Base-by-base conservation (phyloP, 2,797 vertebrate species). In the Valencia hispanica region DNA sequence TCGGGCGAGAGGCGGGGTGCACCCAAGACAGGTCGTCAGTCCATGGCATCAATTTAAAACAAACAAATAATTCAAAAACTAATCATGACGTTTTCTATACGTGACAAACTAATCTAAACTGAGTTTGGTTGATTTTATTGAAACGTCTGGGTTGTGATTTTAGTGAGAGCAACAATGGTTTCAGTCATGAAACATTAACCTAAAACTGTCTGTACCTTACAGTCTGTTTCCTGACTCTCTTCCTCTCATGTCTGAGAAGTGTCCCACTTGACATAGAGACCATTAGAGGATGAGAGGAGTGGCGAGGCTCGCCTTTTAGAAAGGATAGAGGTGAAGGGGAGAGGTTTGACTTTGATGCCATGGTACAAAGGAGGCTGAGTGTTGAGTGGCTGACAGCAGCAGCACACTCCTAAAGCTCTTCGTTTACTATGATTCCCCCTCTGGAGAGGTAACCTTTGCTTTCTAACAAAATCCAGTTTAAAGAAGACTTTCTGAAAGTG, bases 201-300 rank as follows among this genome's bases (percentile, higher is more conserved):
- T 59, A 81, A 45, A 59, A 76, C 61, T 51, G 48, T n/a, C 57
- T 48, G 74, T 76, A 72, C 72, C 78, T 75, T 73, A 80, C 71
- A 82, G 73, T 41, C 59, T 27, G 84, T 79, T 68, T 72, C 69
- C 68, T 22, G 18, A 82, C 70, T 85, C 55, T 81, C 25, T n/a
- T 14, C 51, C 66, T 81, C 74, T 68, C 25, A 73, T 85, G 88
- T 88, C 82, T 83, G 83, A 48, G 82, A 81, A 89, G 68, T 61
- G 78, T 84, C 81, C 71, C 81, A 72, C 80, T 86, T 92, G 84
- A 91, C 88, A 88, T 86, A 86, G 36, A 90, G 89, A 12, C 68
- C 69, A 78, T 91, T 79, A 84, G 85, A 90, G 86, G 93, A 94
- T 94, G 90, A 94, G 86, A 93, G 85, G 83, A 79, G 75, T 74